Base-by-base conservation (phyloP, 2,888 invertebrate species). In the Pterostichus madidus region DNA sequence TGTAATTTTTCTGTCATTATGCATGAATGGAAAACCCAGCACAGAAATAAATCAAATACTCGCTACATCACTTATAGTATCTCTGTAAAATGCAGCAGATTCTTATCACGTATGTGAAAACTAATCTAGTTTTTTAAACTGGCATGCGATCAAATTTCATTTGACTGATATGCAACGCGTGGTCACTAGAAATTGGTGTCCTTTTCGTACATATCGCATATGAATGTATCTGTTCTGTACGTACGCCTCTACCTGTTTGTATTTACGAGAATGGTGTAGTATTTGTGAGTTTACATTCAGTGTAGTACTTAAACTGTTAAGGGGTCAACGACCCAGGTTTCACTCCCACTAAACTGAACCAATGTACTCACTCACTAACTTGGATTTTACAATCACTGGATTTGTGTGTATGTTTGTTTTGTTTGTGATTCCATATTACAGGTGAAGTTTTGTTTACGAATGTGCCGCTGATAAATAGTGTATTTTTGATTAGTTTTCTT, bases 321-420 rank as follows among this genome's bases (percentile, higher is more conserved):
- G 52, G 52, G 75, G 24, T 75, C 75, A 75, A n/a, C n/a, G 75
- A 75, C 46, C 75, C 75, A 75, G 31, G 17, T 75, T 49, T 75
- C 53, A 17, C 75, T 75, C 75, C 75, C 75, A 75, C 75, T 75
- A 75, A 46, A 13, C 46, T 75, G 75, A 52, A 52, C 75, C 52
- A 75, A n/a, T 15, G 46, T 46, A 10, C 6, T 6, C 6, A 39
- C 39, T 39, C 39, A 39, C 24, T 24, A 3, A 24, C 24, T 24
- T 24, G 24, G 3, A 24, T 24, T 52, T 49, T 52, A 75, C 75
- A 75, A 52, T 75, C 75, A 75, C 75, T 52, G 52, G 11, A n/a
- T 49, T 49, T 35, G 35, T 35, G 3, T 35, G 35, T 35, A 6
- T 35, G 35, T 35, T 35, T 39, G 39, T 39, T 39, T 39, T 39